These are phyloP conservation scores for Neomicropteryx cornuta DNA, from an alignment of 1,140 invertebrate genomes.

Conservation along the genomic window DNA sequence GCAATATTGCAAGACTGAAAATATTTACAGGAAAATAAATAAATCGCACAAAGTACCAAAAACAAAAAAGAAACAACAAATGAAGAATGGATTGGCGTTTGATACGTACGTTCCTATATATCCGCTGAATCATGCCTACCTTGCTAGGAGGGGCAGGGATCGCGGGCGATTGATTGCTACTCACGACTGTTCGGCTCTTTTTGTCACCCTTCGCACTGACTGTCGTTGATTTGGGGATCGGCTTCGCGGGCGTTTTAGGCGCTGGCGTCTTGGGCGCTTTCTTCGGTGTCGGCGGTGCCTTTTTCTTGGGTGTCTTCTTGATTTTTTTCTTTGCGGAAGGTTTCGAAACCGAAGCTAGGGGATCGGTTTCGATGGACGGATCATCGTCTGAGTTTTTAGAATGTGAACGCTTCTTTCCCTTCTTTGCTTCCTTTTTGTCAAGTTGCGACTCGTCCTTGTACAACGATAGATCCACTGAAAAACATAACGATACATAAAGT, in stretches of 20 bases:
- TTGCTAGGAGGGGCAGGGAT: conserved; percentile 32
- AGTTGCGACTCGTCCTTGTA: conserved; percentile 70
- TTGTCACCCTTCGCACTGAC: conserved; percentile 20
- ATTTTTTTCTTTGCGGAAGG: not conserved
- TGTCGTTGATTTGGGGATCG: conserved; percentile 21
- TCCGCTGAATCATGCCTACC: conserved; percentile 45
- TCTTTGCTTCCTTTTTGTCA: conserved; percentile 55
- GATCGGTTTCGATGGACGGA: no score
- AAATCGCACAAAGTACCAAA: no score
- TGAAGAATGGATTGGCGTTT: no score
- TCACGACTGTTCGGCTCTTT: not conserved
- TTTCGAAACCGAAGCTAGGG: conserved; percentile 6
- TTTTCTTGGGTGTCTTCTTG: conserved; percentile 16
- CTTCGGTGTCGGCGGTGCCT: conserved; percentile 24
- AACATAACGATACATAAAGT: conserved; percentile 8
- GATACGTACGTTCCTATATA: conserved; percentile 45
- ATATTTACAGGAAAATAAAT: no score
- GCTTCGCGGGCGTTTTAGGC: conserved; percentile 19
- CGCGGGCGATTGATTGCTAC: conserved; percentile 10
- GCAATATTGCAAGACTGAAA: no score
- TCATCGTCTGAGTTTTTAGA: conserved; percentile 25
- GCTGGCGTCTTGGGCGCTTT: conserved; percentile 15
- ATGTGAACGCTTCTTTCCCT: conserved; percentile 25
- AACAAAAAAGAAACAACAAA: no score
- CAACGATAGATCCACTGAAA: conserved; percentile 66